Percentiles rank a stretch among this genome's conserved stretches.
Conservation (phyloP, 2,113 vertebrate species). For the Pycnonotus jocosus region DNA sequence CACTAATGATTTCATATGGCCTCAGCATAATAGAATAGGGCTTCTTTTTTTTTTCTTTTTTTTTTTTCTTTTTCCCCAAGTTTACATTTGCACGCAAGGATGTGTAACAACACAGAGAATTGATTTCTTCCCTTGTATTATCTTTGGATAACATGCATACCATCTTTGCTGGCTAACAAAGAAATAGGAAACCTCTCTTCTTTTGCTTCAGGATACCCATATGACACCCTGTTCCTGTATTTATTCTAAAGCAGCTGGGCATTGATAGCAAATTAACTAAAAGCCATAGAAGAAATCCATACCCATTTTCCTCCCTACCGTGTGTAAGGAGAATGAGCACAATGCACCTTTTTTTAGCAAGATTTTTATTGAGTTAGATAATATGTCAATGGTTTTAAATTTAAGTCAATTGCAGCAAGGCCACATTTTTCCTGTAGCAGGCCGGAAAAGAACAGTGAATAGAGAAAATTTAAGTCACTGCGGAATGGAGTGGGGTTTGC, state of each 20-base stretch:
- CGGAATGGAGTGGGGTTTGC: not conserved
- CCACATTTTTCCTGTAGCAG: conserved; percentile 27
- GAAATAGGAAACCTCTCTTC: conserved; percentile 50
- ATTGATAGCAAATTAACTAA: conserved; percentile 22
- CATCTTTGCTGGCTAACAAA: conserved; percentile 52
- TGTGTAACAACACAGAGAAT: conserved; percentile 65
- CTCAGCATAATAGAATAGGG: conserved; percentile 40
- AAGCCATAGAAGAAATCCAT: not conserved
- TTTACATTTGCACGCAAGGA: conserved; percentile 63
- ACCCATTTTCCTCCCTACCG: conserved; percentile 11
- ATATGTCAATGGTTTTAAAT: conserved; percentile 28
- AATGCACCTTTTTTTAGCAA: conserved; percentile 51
- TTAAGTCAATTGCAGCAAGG: conserved; percentile 17
- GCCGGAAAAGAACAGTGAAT: not conserved
- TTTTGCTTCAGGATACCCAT: conserved; percentile 31
- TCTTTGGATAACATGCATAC: conserved; percentile 37
- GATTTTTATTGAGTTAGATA: conserved; percentile 54
- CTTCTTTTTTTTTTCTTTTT: not conserved
- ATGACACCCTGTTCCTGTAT: conserved; percentile 35
- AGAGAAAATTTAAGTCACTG: not conserved
- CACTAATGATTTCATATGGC: conserved; percentile 23
- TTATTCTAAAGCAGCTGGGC: conserved; percentile 53
- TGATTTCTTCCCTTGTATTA: conserved; percentile 47
- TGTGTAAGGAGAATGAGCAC: not conserved
- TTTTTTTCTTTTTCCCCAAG: not conserved